Percentiles rank a stretch among this genome's conserved stretches.
Conservation (phyloP, 2,888 invertebrate species). For the Xanthostigma xanthostigma region DNA sequence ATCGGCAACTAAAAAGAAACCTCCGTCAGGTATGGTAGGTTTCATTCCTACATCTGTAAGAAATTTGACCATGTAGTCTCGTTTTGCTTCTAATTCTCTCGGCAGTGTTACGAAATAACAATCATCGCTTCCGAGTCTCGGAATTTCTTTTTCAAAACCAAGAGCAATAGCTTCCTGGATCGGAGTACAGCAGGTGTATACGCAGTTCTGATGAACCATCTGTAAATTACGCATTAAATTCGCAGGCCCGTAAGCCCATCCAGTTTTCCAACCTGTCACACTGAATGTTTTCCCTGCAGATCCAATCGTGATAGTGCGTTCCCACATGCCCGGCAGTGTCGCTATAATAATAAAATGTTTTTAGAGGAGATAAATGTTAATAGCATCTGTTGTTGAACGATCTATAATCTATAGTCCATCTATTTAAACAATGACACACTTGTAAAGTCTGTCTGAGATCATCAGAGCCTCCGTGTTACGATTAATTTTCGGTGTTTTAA, state of each 20-base stretch:
- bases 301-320: conserved; percentile 89
- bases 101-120: conserved; percentile 73
- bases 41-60: conserved; percentile 69
- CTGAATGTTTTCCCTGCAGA: conserved; percentile 98
- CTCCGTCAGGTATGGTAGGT: conserved; percentile 88
- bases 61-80: conserved; percentile 64
- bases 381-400: no score
- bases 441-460: no score
- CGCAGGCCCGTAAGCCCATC: conserved; percentile 90
- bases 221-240: conserved; percentile 65
- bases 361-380: no score
- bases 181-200: conserved; percentile 84
- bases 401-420: no score
- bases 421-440: no score
- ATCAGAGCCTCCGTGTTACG: no score
- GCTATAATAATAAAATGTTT: conserved; percentile 33
- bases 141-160: conserved; percentile 74
- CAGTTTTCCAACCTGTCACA: conserved; percentile 93
- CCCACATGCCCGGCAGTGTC: conserved; percentile 93
- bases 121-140: conserved; percentile 50
- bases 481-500: no score
- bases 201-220: conserved; percentile 85
- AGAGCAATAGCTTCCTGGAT: conserved; percentile 85
- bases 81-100: conserved; percentile 55
- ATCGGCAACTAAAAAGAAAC: conserved; percentile 95